Conservation (phyloP, 2,113 vertebrate genomes). For the Thunnus maccoyii region DNA sequence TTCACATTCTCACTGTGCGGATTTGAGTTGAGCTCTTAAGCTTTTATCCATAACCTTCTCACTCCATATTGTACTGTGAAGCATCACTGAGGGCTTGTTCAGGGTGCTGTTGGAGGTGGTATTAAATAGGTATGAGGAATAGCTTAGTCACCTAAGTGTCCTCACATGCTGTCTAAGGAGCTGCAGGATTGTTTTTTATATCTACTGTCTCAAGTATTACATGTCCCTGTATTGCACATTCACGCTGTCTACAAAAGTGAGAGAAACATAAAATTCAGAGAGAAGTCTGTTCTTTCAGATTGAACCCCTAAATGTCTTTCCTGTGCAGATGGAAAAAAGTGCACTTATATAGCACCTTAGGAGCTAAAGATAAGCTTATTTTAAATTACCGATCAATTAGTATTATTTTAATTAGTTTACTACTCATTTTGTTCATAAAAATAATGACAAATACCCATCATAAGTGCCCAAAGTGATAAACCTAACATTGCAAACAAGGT, state of each 20-base stretch:
- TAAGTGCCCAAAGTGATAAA: background rate
- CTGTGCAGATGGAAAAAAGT: too few relatives aligned
- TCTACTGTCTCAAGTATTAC: background rate
- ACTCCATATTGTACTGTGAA: background rate
- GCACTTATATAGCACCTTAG: too few relatives aligned
- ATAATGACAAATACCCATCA: background rate
- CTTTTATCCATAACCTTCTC: constrained; percentile 41
- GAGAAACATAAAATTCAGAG: background rate
- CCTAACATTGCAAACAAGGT: too few relatives aligned
- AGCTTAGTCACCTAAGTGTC: constrained; percentile 15
- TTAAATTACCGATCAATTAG: too few relatives aligned
- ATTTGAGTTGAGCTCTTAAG: constrained; percentile 30
- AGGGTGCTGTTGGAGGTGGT: constrained; percentile 13
- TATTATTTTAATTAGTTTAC: too few relatives aligned
- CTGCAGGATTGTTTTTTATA: constrained; percentile 9
- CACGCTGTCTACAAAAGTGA: too few relatives aligned
- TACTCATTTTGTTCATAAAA: too few relatives aligned
- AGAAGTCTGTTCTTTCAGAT: background rate
- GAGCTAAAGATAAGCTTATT: too few relatives aligned
- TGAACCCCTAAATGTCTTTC: too few relatives aligned
- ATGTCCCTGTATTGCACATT: too few relatives aligned
- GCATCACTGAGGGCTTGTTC: constrained; percentile 16
- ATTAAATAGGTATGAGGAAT: constrained; percentile 54
- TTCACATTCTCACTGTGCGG: constrained; percentile 36
- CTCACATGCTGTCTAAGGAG: constrained; percentile 10